A percentile compares a stretch with the other conserved stretches of the same genome.
phyloP scores from a whole-genome alignment of 2,113 vertebrate genomes.

The Toxotes chatareus region DNA sequence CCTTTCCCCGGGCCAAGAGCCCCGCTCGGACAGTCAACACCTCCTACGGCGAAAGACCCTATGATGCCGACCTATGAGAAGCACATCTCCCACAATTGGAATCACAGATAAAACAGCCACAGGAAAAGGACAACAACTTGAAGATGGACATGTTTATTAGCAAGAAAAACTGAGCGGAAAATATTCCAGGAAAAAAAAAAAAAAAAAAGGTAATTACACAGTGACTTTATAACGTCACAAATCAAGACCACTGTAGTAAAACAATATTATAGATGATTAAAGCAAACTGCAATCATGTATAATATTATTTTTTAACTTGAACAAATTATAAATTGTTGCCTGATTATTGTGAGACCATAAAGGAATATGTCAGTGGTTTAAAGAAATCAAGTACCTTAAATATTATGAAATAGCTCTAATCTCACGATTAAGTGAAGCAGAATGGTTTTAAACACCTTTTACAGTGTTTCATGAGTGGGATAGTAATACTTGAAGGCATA shows the following conservation, averaged over 20 bases:
- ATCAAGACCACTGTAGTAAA: background rate
- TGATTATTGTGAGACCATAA: background rate
- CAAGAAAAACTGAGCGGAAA: background rate
- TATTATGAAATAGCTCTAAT: background rate
- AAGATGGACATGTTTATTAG: background rate
- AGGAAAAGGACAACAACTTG: background rate
- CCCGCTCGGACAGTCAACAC: conserved; percentile 56
- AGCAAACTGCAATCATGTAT: background rate
- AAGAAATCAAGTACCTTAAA: conserved; percentile 21
- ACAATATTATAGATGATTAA: background rate
- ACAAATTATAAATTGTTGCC: background rate
- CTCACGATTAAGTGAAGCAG: background rate
- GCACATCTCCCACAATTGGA: background rate
- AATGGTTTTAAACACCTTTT: background rate
- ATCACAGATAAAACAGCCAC: background rate
- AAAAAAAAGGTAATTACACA: background rate
- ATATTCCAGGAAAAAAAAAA: background rate
- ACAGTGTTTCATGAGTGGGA: background rate
- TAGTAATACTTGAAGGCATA: background rate
- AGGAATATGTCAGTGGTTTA: background rate
- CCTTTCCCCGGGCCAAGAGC: conserved; percentile 80
- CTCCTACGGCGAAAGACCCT: conserved; percentile 65
- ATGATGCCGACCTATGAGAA: conserved; percentile 80
- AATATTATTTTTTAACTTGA: background rate
- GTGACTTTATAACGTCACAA: background rate